Evolutionary conservation across 2,797 vertebrate species (phyloP).

Genomic region (Gallinago nigripennis): DNA sequence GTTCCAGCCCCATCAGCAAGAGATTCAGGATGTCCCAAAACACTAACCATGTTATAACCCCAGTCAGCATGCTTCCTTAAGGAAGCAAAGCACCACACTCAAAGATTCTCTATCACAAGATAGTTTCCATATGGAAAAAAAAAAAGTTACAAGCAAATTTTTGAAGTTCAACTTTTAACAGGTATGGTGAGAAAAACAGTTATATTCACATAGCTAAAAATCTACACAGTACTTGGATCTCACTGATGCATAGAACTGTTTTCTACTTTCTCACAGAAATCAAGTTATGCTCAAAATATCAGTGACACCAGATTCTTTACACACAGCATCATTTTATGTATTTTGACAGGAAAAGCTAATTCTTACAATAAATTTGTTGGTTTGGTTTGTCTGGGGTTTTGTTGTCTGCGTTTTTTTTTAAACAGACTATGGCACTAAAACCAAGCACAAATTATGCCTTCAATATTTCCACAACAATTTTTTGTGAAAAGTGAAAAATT

Average conservation of each 20-base stretch:
- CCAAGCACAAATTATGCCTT: neutral
- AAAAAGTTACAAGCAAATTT: neutral
- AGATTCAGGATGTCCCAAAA: neutral
- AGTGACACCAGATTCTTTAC: neutral
- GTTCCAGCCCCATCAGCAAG: neutral
- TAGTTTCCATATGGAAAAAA: neutral
- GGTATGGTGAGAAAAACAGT: neutral
- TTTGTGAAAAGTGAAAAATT: neutral
- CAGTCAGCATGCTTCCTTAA: neutral
- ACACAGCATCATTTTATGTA: neutral
- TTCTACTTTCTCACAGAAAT: neutral
- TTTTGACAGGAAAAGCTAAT: neutral
- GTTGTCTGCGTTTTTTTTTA: too few relatives aligned
- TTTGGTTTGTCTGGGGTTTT: too few relatives aligned
- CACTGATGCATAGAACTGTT: neutral
- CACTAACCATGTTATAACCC: neutral
- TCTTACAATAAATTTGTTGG: neutral
- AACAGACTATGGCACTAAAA: neutral
- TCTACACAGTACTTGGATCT: neutral
- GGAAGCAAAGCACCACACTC: neutral
- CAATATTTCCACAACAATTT: neutral
- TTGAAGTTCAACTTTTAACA: neutral
- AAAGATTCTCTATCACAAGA: neutral
- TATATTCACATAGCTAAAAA: neutral
- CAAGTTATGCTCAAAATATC: neutral